Base-by-base conservation (phyloP, 2,113 vertebrate species). In the Zosterops hypoxanthus region DNA sequence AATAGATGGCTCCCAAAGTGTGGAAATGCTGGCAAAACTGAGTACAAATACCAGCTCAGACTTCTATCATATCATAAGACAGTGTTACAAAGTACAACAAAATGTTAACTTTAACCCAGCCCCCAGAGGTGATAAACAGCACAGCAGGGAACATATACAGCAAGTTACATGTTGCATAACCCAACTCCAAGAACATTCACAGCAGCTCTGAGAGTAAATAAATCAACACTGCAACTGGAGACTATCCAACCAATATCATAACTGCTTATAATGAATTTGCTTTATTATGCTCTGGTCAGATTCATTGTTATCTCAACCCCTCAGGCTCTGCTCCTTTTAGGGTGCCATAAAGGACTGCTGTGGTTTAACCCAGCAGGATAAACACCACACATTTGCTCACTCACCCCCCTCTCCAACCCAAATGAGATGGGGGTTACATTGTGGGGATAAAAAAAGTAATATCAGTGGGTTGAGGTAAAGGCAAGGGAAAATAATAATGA, bases 391-490 rank as follows among this genome's bases (percentile, higher is more conserved):
- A 21, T 69, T 46, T 50, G 31, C 33, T 78, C 56, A 50, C 23
- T 36, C 31, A 42, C 0, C 5, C 7, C 9, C 12, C 11, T 7
- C 3, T 16, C 5, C 42, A 63, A 9, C 8, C 15, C 31, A 57
- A 12, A 42, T 17, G 36, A 15, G 26, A 84, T 14, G 19, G 42
- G 19, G 31, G 12, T 26, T 6, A 56, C 25, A 42, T 0, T 26
- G 17, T 6, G 29, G 19, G 29, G 14, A 26, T 52, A 34, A 83
- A 70, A 83, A 36, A 44, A 18, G 22, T 33, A 31, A 42, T 42
- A 70, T 70, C 14, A 28, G 15, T 20, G 26, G 12, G 11, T 28
- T 70, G 19, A 57, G 36, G 16, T 33, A 90, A 33, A 82, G n/a
- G 49, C 11, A 42, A 26, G 31, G 7, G 49, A 24, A 77, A 83